These are phyloP conservation scores for Incurvaria masculella DNA, from an alignment of 2,888 invertebrate genomes.

Conservation along the genomic window DNA sequence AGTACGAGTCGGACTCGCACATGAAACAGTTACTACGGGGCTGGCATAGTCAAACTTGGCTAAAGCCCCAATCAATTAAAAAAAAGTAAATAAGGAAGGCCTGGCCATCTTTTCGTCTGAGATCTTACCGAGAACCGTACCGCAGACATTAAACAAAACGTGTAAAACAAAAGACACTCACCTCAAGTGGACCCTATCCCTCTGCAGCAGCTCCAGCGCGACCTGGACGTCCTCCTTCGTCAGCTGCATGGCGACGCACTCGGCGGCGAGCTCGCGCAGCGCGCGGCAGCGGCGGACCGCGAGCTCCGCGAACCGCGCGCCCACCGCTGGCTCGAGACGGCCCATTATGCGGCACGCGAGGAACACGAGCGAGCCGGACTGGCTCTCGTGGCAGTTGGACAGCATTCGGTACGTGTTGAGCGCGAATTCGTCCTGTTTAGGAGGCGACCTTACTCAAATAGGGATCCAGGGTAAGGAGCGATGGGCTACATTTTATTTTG, in stretches of 20 bases:
- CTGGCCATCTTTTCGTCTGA: too few species aligned
- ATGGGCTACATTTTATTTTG: too few species aligned
- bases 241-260: conserved; percentile 62
- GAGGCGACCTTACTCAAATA: too few species aligned
- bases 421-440: conserved; percentile 67
- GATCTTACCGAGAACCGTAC: too few species aligned
- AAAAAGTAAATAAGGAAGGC: too few species aligned
- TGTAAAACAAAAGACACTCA: conserved; percentile 26
- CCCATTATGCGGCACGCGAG: conserved; percentile 67
- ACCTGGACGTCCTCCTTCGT: conserved; percentile 66
- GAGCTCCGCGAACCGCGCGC: conserved; percentile 57
- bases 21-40: too few species aligned
- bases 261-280: conserved; percentile 59
- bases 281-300: conserved; percentile 67
- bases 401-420: conserved; percentile 67
- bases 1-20: too few species aligned
- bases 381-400: conserved; percentile 63
- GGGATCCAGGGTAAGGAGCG: too few species aligned
- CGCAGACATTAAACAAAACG: too few species aligned
- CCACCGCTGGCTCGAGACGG: conserved; percentile 55
- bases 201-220: conserved; percentile 59
- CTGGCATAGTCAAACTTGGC: too few species aligned
- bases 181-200: conserved; percentile 60
- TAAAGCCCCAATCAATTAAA: too few species aligned
- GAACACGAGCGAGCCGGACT: conserved; percentile 72